Evolutionary conservation across 2,113 vertebrate genomes (phyloP).

Genomic region (Gymnarchus niloticus): DNA sequence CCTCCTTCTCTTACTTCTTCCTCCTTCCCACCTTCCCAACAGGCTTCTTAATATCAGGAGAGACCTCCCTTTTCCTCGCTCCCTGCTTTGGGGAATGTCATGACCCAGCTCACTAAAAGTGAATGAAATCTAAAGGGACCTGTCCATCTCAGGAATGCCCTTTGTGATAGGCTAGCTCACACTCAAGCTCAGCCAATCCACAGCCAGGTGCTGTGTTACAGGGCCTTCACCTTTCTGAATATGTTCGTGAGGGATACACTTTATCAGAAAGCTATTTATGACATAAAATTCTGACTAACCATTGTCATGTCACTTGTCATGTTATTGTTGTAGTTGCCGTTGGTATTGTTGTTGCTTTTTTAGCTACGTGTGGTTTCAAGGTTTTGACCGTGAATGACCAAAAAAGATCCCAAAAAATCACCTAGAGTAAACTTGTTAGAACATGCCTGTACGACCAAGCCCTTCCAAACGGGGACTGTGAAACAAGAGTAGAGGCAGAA

Average conservation of each 20-base stretch:
- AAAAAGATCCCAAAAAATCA: conserved; percentile 2
- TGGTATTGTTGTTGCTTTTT: background rate
- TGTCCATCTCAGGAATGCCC: background rate
- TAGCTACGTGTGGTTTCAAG: conserved; percentile 8
- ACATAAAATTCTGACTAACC: background rate
- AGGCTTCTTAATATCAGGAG: background rate
- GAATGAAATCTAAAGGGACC: background rate
- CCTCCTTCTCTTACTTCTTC: background rate
- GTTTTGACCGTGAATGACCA: background rate
- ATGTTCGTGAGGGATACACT: background rate
- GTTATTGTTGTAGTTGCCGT: background rate
- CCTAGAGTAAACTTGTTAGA: background rate
- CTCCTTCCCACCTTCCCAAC: background rate
- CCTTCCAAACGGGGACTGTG: background rate
- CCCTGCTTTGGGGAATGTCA: background rate
- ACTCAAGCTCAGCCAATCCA: background rate
- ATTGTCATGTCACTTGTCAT: conserved; percentile 5
- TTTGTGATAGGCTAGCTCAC: background rate
- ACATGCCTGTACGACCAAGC: background rate
- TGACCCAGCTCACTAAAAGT: background rate
- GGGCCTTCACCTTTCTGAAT: background rate
- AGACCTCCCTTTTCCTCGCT: background rate
- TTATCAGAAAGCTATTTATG: conserved; percentile 14
- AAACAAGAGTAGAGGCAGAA: background rate
- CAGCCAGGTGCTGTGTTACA: background rate